Evolutionary conservation across 2,888 invertebrate genomes (phyloP).

Genomic region (Xylocampa areola): DNA sequence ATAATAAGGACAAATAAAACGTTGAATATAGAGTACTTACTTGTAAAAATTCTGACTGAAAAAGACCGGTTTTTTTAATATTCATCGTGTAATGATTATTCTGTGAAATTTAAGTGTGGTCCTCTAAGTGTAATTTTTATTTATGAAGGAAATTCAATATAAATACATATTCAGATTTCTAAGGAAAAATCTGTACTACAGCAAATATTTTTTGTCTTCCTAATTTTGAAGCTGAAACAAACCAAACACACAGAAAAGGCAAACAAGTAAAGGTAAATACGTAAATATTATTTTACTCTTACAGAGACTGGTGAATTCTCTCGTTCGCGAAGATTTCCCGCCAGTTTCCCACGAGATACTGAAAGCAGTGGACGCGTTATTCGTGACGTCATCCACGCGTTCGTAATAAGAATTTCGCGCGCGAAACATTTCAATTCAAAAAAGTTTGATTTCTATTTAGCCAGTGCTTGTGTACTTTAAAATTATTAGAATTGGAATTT

Average conservation of each 20-base stretch:
- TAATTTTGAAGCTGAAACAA: too few relatives aligned
- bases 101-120: too few relatives aligned
- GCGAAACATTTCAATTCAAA: slow-evolving; percentile 38
- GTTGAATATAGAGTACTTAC: too few relatives aligned
- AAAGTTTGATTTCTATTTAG: slow-evolving; percentile 28
- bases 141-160: too few relatives aligned
- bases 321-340: slow-evolving; percentile 64
- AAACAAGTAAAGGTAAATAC: not conserved
- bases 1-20: too few relatives aligned
- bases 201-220: too few relatives aligned
- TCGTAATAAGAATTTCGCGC: slow-evolving; percentile 56
- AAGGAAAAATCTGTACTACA: too few relatives aligned
- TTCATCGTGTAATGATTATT: too few relatives aligned
- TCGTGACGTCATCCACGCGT: slow-evolving; percentile 57
- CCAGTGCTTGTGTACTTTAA: slow-evolving; percentile 29
- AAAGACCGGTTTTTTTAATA: too few relatives aligned
- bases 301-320: slow-evolving; percentile 31
- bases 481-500: slow-evolving; percentile 6
- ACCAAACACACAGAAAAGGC: not conserved
- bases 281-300: not conserved
- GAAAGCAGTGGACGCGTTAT: slow-evolving; percentile 62
- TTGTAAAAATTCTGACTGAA: too few relatives aligned
- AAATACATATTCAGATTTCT: too few relatives aligned
- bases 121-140: too few relatives aligned
- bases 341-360: slow-evolving; percentile 69